Percentiles rank a stretch among this genome's conserved stretches.
These are phyloP conservation scores for Lophura nycthemera DNA, from an alignment of 2,113 vertebrate species.

Conservation along the genomic window DNA sequence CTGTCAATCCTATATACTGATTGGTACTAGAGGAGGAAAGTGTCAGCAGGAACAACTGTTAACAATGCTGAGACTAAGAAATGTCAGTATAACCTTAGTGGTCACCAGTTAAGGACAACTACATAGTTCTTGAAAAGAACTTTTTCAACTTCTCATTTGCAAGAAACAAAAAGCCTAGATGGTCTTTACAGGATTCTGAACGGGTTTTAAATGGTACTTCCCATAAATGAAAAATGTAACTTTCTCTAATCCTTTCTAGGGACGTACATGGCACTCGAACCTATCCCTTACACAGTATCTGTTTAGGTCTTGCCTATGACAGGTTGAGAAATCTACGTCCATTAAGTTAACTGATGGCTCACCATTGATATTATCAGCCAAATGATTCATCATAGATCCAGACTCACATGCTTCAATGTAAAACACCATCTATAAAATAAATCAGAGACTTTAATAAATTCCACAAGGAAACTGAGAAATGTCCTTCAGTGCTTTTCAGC, in stretches of 20 bases:
- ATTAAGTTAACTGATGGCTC: constrained; percentile 53
- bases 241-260: neutral
- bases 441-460: neutral
- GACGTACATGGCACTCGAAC: neutral
- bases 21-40: neutral
- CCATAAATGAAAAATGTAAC: neutral
- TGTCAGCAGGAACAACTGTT: neutral
- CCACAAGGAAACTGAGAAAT: neutral
- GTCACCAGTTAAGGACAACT: neutral
- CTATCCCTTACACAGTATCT: neutral
- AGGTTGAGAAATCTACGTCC: neutral
- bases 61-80: neutral
- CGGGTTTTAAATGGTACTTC: neutral
- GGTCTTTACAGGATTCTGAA: neutral
- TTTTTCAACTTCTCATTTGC: neutral
- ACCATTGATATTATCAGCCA: constrained; percentile 90
- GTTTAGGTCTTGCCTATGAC: neutral
- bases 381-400: constrained; percentile 95
- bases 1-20: neutral
- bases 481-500: neutral
- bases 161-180: neutral
- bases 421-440: constrained; percentile 89
- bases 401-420: constrained; percentile 98
- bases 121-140: neutral
- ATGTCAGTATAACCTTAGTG: neutral